Evolutionary conservation across 2,888 invertebrate species (phyloP), one percentile per base, ranked within the genome.

Genomic region (Caenorhabditis drosophilae): DNA sequence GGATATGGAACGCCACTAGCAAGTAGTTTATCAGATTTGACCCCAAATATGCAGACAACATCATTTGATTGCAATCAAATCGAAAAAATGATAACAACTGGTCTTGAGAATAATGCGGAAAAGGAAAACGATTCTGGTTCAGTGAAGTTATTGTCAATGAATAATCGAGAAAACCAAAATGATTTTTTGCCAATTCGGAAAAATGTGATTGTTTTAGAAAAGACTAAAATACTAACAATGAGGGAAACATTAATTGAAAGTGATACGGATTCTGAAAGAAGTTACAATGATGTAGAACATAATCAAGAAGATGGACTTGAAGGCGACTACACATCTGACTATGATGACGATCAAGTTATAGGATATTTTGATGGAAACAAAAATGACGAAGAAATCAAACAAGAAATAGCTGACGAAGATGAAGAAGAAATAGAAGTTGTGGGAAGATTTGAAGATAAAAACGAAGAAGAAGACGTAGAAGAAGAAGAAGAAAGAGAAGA

Each of bases 1-100:
- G 63, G 57, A 1, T 63, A 63, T 27, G 63, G 53, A 2, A 63
- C 63, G 2, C 63, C 63, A 20, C 45, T 63, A n/a, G 63, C 63
- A 18, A 31, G 48, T 7, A 63, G 63, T 40, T 34, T 57, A 2
- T 46, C 46, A 0, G 55, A 61, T 18, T 20, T 60, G 3, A 20
- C 48, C 1, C n/a, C 36, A 36, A 31, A 31, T 31, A 31, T 9
- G 4, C n/a, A 4, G 16, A n/a, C 36, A 4, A 27, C 18, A 11
- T 15, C 42, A 48, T 12, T 42, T 40, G 3, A 26, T 50, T 31
- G 55, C 25, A 1, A 55, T 55, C 42, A 23, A 51, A 31, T 25
- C 47, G 26, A 44, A 50, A 36, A 40, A 46, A 15, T 18, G 3
- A 22, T 25, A 22, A 42, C 25, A 12, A 15, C 42, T 23, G 22